A percentile compares a stretch with the other conserved stretches of the same genome.
phyloP scores from a whole-genome alignment of 2,888 invertebrate species.

The Xestoiulus laeticollis region DNA sequence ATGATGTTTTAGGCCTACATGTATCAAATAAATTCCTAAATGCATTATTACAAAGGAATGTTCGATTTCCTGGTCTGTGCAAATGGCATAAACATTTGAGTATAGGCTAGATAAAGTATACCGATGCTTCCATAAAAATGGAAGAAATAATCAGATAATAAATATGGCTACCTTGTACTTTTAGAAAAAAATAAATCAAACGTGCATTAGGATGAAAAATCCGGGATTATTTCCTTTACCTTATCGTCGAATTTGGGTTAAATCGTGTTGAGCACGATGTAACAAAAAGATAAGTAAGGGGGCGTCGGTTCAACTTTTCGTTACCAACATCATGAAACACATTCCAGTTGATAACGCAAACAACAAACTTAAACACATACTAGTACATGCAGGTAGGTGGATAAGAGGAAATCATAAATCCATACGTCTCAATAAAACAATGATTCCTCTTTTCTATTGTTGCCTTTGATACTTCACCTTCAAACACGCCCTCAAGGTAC shows the following conservation, averaged over 20 bases:
- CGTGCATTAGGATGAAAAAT: background rate
- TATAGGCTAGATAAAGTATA: no score
- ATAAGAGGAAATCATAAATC: conserved; percentile 7
- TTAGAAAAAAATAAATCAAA: background rate
- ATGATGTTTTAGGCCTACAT: no score
- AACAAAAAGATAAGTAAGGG: conserved; percentile 4
- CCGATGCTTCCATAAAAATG: no score
- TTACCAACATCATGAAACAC: background rate
- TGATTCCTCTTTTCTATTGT: background rate
- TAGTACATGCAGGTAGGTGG: background rate
- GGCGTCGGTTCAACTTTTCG: background rate
- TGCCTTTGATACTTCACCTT: background rate
- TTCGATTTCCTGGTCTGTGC: no score
- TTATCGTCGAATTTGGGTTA: background rate
- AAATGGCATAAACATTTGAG: no score
- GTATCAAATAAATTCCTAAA: no score
- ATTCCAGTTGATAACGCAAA: background rate
- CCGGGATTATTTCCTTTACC: background rate
- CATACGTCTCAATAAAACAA: conserved; percentile 29
- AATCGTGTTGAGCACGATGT: conserved; percentile 1
- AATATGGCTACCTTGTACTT: background rate
- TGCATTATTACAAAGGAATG: no score
- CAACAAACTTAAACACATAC: background rate
- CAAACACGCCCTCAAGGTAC: background rate
- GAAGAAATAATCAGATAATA: background rate